These are phyloP conservation scores for Mionectes macconnelli DNA, from an alignment of 2,113 vertebrate genomes.

Conservation along the genomic window DNA sequence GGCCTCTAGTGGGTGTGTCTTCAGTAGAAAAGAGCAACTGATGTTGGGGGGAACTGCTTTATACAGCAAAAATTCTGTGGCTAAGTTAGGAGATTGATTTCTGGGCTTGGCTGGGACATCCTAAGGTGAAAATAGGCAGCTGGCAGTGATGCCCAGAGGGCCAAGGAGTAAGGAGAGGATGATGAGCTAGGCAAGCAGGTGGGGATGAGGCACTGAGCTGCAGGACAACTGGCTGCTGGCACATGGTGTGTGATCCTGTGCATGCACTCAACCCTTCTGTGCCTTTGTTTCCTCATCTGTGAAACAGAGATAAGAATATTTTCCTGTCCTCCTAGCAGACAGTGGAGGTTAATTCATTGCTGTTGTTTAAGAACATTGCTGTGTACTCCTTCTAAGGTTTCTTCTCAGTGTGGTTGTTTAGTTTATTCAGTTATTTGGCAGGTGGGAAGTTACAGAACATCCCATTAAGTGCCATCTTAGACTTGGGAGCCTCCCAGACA, in stretches of 20 bases:
- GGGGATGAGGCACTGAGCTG: background rate
- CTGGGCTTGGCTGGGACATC: background rate
- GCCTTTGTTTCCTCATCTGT: background rate
- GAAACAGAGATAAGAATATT: background rate
- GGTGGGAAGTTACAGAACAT: background rate
- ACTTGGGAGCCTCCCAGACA: background rate
- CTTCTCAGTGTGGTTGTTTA: background rate
- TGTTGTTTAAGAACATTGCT: background rate
- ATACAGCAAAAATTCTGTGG: background rate
- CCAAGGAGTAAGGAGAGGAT: background rate
- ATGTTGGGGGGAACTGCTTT: background rate
- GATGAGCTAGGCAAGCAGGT: background rate
- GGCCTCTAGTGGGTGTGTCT: background rate
- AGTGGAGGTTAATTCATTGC: background rate
- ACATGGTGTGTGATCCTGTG: background rate
- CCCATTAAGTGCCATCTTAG: background rate
- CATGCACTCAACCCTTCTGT: background rate
- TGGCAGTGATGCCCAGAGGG: background rate
- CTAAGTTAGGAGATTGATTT: background rate
- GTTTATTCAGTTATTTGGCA: background rate
- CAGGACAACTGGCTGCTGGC: background rate
- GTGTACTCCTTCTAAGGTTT: too few species aligned
- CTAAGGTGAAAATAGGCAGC: background rate
- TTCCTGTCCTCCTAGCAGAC: background rate
- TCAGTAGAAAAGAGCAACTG: background rate